These are phyloP conservation scores for Harmothoe impar DNA, from an alignment of 2,888 invertebrate genomes.

Conservation along the genomic window DNA sequence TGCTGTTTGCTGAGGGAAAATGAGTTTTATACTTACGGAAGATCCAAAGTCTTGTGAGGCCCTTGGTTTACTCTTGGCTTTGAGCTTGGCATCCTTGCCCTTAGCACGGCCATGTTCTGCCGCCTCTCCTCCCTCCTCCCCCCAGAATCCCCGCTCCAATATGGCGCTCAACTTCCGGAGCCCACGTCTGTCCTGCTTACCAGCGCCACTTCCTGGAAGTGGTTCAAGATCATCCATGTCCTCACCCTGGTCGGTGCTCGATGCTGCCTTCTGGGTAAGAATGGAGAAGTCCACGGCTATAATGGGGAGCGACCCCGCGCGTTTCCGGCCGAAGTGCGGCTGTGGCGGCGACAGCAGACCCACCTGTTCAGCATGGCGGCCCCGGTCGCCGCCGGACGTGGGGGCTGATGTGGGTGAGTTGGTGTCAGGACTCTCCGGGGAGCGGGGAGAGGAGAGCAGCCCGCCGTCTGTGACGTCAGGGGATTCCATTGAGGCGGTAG, in stretches of 20 bases:
- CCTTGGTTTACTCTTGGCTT: background rate
- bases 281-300: background rate
- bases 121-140: background rate
- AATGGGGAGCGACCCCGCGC: conserved; percentile 19
- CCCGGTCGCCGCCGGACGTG: background rate
- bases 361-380: background rate
- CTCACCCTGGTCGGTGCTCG: background rate
- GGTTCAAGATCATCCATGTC: background rate
- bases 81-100: background rate
- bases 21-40: background rate
- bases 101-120: background rate
- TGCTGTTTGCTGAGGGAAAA: background rate
- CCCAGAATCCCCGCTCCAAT: conserved; percentile 27
- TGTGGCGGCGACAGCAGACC: background rate
- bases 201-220: background rate
- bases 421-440: background rate
- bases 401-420: background rate
- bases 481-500: background rate
- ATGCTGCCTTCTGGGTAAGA: background rate
- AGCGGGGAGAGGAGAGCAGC: background rate
- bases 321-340: conserved; percentile 17
- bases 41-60: conserved; percentile 20
- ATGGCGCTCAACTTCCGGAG: conserved; percentile 20
- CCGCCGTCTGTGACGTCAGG: background rate
- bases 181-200: background rate